Evolutionary conservation across 2,888 invertebrate genomes (phyloP), one percentile per base, ranked within the genome.

Genomic region (Serripes groenlandicus): DNA sequence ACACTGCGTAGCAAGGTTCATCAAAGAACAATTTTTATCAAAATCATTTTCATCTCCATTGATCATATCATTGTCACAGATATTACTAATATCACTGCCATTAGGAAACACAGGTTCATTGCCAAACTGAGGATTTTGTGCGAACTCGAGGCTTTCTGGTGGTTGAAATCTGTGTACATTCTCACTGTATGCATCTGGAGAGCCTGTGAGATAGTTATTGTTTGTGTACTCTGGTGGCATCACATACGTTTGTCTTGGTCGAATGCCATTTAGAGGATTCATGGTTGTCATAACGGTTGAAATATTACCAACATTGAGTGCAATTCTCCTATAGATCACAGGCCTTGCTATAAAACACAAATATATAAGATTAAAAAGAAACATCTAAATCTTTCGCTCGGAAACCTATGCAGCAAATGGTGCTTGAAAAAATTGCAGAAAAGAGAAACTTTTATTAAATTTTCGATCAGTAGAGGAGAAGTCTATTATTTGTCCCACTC

Each of bases 151-250:
- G 49, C 7, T 5, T 49, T 49, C 49, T 49, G 49, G 3, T 21
- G 3, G 15, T 21, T 49, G 49, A 15, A 49, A 21, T 49, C 49
- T 49, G 15, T 49, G 49, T 49, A 49, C 15, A 49, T 49, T 21
- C 7, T 49, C 49, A 49, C 49, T 49, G 49, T 21, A 49, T 21
- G 32, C 4, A 3, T 26, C 66, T 7, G 35, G 66, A 0, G 28
- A 18, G 3, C 72, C 80, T n/a, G 75, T 71, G 7, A 80, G 49
- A 23, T 75, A 80, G 54, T 80, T 80, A 34, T 80, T 80, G 80
- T 80, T 80, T 37, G 66, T 66, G 28, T 35, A 66, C 42, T 66
- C 66, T 35, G 66, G 66, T 0, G 66, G 26, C 66, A 66, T 66
- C 9, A 26, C 66, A 26, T 66, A 66, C 23, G 37, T 26, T 42